phyloP scores from a whole-genome alignment of 2,888 invertebrate species.

The Melanargia galathea region DNA sequence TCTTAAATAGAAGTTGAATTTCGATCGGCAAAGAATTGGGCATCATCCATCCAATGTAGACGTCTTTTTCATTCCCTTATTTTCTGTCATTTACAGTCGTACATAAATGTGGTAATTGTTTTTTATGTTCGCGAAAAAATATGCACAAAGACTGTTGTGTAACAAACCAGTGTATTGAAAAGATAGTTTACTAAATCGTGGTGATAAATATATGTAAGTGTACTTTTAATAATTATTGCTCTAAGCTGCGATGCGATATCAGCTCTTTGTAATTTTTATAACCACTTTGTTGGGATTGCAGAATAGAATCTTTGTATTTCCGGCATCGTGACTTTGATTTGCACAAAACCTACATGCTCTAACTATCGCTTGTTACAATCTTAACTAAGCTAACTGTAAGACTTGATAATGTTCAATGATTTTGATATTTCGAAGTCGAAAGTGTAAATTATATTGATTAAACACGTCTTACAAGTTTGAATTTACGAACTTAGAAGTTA shows the following conservation, averaged over 20 bases:
- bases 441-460: not conserved
- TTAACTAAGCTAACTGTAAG: not conserved
- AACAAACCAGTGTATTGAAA: conserved; percentile 47
- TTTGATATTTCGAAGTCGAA: not conserved
- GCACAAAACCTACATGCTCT: not conserved
- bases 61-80: conserved; percentile 73
- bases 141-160: conserved; percentile 57
- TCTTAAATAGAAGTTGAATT: conserved; percentile 51
- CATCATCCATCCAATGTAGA: conserved; percentile 59
- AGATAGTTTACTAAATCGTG: conserved; percentile 47
- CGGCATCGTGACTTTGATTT: conserved; percentile 10
- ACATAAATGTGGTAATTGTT: conserved; percentile 58
- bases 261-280: conserved; percentile 52
- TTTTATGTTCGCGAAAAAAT: conserved; percentile 53
- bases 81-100: conserved; percentile 70
- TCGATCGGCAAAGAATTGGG: conserved; percentile 52
- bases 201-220: conserved; percentile 61
- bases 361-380: not conserved
- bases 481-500: conserved; percentile 20
- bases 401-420: not conserved
- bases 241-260: conserved; percentile 56
- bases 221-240: conserved; percentile 48
- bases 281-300: conserved; percentile 39
- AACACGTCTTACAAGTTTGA: conserved; percentile 6
- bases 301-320: conserved; percentile 36